Base-by-base conservation (phyloP, 2,113 vertebrate genomes). In the Scomber colias region DNA sequence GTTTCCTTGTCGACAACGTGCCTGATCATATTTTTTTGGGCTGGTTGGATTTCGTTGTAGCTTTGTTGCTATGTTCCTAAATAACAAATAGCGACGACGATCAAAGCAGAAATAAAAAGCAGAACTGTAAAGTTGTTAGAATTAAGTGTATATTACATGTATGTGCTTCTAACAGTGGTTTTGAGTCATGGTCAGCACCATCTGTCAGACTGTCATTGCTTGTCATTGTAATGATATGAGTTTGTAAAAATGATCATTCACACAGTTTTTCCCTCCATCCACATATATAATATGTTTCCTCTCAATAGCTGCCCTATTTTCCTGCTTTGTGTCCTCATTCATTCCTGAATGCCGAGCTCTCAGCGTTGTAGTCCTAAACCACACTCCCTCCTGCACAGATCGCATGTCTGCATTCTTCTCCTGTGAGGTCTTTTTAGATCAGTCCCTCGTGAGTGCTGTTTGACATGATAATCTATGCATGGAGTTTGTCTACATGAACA, bases 371-470 rank as follows among this genome's bases (percentile, higher is more conserved):
- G 60, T 87, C 75, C 81, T 81, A 67, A 89, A 92, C 88, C 88
- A 81, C 90, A 89, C 60, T 90, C 84, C 83, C 80, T 90, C 50
- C 82, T 86, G 87, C 83, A 79, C 73, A 66, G 81, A 91, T 93
- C 84, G 86, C 60, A 77, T 92, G 88, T 90, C 92, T 91, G 85
- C 93, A 93, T 93, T 94, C 91, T 92, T 94, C 87, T 85, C 84
- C 27, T 88, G 89, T 93, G 92, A 94, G 92, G 90, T 94, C 90
- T 92, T 92, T 24, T 92, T 24, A 82, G 85, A 90, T 92, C 83
- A 68, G 83, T 90, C 80, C 84, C 90, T 88, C 55, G n/a, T 63
- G 81, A 92, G 86, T 71, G 85, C 83, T 77, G 79, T 83, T 89
- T 84, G 91, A 92, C 91, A 89, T 68, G 10, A 80, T 89, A 88